Conservation (phyloP, 1,140 invertebrate genomes). For the Heliothis subflexa region DNA sequence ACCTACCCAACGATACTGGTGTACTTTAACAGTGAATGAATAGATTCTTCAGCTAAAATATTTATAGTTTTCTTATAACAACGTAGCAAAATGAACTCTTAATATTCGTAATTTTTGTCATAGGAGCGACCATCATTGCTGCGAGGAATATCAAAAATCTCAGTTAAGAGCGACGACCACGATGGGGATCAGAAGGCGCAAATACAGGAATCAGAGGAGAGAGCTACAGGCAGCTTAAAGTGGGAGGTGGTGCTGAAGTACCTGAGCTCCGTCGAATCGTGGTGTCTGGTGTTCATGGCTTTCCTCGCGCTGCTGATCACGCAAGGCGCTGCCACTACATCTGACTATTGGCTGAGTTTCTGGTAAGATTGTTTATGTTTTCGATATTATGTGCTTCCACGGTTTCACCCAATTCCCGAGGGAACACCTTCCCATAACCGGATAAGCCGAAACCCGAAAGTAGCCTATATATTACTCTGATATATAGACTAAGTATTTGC, state of each 20-base stretch:
- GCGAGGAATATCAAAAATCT: constrained; percentile 68
- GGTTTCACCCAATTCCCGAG: too few relatives aligned
- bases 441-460: too few relatives aligned
- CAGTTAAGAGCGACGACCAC: constrained; percentile 70
- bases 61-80: neutral
- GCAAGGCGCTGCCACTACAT: constrained; percentile 89
- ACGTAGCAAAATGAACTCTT: too few relatives aligned
- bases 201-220: constrained; percentile 82
- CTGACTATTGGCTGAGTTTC: constrained; percentile 93
- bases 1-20: neutral
- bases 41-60: neutral
- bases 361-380: constrained; percentile 86
- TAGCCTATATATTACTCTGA: too few relatives aligned
- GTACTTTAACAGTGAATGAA: neutral
- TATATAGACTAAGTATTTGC: too few relatives aligned
- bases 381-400: too few relatives aligned
- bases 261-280: constrained; percentile 89
- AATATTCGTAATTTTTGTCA: neutral
- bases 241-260: constrained; percentile 88
- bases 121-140: constrained; percentile 56
- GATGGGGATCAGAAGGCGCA: constrained; percentile 75
- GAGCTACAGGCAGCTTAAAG: constrained; percentile 87
- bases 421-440: too few relatives aligned
- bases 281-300: constrained; percentile 87
- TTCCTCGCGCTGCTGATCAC: constrained; percentile 88